Evolutionary conservation across 2,113 vertebrate species (phyloP).

Genomic region (Ochotona princeps): DNA sequence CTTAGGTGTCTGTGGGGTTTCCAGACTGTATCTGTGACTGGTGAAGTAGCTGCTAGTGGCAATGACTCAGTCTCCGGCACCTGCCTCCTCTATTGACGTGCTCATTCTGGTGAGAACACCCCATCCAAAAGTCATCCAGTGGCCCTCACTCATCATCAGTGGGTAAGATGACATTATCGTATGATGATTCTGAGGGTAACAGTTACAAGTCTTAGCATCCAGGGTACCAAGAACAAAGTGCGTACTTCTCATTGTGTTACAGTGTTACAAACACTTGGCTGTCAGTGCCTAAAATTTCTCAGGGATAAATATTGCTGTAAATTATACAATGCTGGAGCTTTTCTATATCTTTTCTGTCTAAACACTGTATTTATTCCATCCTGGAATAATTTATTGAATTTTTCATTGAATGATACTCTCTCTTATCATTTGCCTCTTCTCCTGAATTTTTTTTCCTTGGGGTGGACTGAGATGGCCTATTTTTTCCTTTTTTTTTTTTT

Average conservation of each 20-base stretch:
- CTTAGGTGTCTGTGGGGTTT: neutral
- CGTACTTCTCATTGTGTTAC: neutral
- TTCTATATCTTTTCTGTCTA: neutral
- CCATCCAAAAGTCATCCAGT: neutral
- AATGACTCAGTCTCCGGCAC: neutral
- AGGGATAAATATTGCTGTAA: neutral
- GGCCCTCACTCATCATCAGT: neutral
- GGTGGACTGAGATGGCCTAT: neutral
- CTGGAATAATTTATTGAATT: neutral
- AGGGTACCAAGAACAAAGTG: neutral
- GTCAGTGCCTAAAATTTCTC: neutral
- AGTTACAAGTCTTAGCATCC: neutral
- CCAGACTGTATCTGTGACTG: neutral
- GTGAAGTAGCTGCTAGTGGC: neutral
- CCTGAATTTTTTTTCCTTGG: neutral
- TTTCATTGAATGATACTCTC: neutral
- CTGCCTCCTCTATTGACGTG: neutral
- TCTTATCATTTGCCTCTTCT: too few relatives aligned
- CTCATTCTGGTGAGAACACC: neutral
- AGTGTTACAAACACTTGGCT: neutral
- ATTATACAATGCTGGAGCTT: neutral
- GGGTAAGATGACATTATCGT: neutral
- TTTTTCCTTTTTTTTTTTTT: neutral
- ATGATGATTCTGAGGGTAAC: neutral
- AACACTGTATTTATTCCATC: neutral